Evolutionary conservation across 2,888 invertebrate species (phyloP).

Genomic region (Sminthurides aquaticus): DNA sequence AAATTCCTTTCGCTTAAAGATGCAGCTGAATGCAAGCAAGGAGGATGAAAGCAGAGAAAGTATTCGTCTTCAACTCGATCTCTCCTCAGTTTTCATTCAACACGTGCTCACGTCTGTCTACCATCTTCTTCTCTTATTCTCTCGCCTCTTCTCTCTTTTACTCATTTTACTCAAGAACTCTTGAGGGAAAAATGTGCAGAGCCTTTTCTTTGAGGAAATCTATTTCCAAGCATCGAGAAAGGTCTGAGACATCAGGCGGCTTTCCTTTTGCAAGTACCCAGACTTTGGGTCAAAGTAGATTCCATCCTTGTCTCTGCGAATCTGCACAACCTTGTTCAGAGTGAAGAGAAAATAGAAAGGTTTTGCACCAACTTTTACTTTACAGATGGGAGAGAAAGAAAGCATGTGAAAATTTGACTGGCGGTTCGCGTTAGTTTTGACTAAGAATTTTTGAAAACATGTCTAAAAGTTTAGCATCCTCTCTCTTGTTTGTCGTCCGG

Average conservation of each 20-base stretch:
- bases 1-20: neutral
- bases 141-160: conserved; percentile 1
- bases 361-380: neutral
- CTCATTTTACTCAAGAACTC: neutral
- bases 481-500: conserved; percentile 2
- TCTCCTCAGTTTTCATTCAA: conserved; percentile 1
- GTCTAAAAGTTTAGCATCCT: neutral
- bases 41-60: neutral
- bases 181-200: neutral
- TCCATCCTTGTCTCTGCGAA: too few relatives aligned
- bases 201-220: too few relatives aligned
- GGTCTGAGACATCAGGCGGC: too few relatives aligned
- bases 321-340: too few relatives aligned
- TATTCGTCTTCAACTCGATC: neutral
- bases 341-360: neutral
- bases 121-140: conserved; percentile 1
- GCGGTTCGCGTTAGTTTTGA: neutral
- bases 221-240: too few relatives aligned
- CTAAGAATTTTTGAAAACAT: neutral
- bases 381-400: too few relatives aligned
- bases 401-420: neutral
- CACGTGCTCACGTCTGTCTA: neutral
- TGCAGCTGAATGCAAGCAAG: neutral
- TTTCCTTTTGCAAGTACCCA: too few relatives aligned
- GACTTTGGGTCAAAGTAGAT: too few relatives aligned